A percentile compares a stretch with the other conserved stretches of the same genome.
Evolutionary conservation across 2,888 invertebrate species (phyloP).

Genomic region (Ophion costatus): DNA sequence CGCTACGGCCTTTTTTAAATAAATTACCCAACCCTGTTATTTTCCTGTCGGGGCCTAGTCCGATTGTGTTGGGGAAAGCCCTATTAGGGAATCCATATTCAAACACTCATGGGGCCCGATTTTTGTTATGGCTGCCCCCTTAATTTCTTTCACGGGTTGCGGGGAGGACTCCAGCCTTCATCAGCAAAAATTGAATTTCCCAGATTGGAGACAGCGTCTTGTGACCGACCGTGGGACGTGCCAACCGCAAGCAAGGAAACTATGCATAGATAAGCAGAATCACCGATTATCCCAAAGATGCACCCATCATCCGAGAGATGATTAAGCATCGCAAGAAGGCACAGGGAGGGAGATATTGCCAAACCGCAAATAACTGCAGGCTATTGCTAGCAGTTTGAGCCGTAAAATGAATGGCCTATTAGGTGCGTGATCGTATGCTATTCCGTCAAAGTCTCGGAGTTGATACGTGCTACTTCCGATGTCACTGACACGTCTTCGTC

Average conservation of each 20-base stretch:
- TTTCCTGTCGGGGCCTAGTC: too few relatives aligned
- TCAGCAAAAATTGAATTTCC: neutral
- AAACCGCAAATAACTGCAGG: slow-evolving; percentile 36
- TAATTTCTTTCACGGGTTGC: too few relatives aligned
- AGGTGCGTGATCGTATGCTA: slow-evolving; percentile 29
- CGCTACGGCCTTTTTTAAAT: too few relatives aligned
- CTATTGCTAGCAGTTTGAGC: slow-evolving; percentile 38
- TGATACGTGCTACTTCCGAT: neutral
- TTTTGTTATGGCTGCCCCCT: too few relatives aligned
- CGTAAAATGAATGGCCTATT: slow-evolving; percentile 77
- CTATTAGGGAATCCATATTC: too few relatives aligned
- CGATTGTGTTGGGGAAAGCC: too few relatives aligned
- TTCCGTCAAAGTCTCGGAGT: slow-evolving; percentile 20
- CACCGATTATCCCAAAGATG: slow-evolving; percentile 37
- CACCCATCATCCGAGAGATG: slow-evolving; percentile 9
- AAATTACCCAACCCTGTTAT: too few relatives aligned
- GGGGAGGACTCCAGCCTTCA: neutral
- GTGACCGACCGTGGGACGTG: slow-evolving; percentile 33
- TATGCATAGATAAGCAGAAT: slow-evolving; percentile 49
- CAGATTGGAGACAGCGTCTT: neutral
- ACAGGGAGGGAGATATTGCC: slow-evolving; percentile 1
- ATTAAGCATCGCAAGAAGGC: neutral
- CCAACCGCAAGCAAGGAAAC: slow-evolving; percentile 33
- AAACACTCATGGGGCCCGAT: too few relatives aligned
- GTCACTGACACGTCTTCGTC: neutral